Evolutionary conservation across 2,888 invertebrate species (phyloP).

Genomic region (Heliconius cydno): DNA sequence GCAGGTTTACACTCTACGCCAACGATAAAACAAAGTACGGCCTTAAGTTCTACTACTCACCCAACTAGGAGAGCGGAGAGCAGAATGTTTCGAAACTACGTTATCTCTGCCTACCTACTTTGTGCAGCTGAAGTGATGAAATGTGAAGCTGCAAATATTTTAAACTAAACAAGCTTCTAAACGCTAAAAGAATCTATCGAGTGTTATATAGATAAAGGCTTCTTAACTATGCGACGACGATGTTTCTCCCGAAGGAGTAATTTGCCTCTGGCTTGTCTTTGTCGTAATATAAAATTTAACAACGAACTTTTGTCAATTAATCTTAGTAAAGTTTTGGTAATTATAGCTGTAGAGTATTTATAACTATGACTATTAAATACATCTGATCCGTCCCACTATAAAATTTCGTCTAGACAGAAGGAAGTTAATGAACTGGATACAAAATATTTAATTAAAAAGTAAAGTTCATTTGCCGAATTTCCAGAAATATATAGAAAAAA

Average conservation of each 20-base stretch:
- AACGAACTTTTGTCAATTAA: conserved; percentile 18
- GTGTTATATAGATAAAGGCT: neutral
- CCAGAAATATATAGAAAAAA: too few species aligned
- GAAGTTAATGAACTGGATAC: conserved; percentile 10
- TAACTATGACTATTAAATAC: conserved; percentile 7
- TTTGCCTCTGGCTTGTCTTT: neutral
- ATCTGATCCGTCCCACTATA: conserved; percentile 6
- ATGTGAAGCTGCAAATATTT: too few species aligned
- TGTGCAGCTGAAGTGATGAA: too few species aligned
- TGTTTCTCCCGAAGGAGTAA: neutral
- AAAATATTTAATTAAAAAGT: neutral
- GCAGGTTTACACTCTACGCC: too few species aligned
- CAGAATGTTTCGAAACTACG: too few species aligned
- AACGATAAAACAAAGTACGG: too few species aligned
- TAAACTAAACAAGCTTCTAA: neutral
- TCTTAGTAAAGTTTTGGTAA: conserved; percentile 16
- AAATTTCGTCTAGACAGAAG: conserved; percentile 19
- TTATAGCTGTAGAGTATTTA: conserved; percentile 15
- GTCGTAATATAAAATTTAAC: neutral
- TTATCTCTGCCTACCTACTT: too few species aligned
- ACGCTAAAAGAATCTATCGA: neutral
- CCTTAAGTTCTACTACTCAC: too few species aligned
- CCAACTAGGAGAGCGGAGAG: too few species aligned
- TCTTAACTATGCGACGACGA: conserved; percentile 1
- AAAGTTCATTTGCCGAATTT: neutral